A percentile compares a stretch with the other conserved stretches of the same genome.
These are phyloP conservation scores for Drosophila asahinai DNA, from an alignment of 1,140 invertebrate species.

Conservation along the genomic window DNA sequence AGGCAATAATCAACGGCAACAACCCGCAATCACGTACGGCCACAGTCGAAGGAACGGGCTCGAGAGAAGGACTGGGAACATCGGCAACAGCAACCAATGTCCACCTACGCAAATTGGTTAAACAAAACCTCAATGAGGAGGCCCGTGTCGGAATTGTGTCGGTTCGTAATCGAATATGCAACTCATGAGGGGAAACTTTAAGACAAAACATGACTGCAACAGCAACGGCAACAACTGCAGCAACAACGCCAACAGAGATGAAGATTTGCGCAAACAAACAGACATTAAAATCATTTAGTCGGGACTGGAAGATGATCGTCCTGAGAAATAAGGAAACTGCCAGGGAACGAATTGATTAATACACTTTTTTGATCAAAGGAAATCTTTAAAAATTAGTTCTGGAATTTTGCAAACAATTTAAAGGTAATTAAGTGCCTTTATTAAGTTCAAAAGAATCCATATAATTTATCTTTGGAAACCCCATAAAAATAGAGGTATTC, in stretches of 20 bases:
- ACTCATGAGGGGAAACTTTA: conserved; percentile 49
- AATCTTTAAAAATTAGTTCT: no score
- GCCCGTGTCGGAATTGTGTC: conserved; percentile 33
- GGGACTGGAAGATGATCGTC: conserved; percentile 11
- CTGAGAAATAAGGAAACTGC: neutral
- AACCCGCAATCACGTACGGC: conserved; percentile 58
- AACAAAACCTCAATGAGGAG: conserved; percentile 54
- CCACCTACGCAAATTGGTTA: conserved; percentile 70
- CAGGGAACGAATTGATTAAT: neutral
- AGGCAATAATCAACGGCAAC: conserved; percentile 75
- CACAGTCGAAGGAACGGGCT: conserved; percentile 6
- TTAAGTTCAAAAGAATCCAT: no score
- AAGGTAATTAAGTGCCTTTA: neutral
- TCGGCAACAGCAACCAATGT: conserved; percentile 47
- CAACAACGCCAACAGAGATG: conserved; percentile 6
- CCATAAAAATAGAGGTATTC: no score
- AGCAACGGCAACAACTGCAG: conserved; percentile 20
- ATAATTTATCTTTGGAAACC: no score
- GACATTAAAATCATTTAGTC: conserved; percentile 49
- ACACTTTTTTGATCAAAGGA: neutral
- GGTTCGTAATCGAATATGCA: conserved; percentile 54
- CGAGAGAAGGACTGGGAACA: neutral
- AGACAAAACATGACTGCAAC: conserved; percentile 48
- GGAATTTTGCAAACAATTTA: neutral
- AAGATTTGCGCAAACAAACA: conserved; percentile 64